Evolutionary conservation across 1,140 invertebrate species (phyloP).

Genomic region (Drosophila orosa): DNA sequence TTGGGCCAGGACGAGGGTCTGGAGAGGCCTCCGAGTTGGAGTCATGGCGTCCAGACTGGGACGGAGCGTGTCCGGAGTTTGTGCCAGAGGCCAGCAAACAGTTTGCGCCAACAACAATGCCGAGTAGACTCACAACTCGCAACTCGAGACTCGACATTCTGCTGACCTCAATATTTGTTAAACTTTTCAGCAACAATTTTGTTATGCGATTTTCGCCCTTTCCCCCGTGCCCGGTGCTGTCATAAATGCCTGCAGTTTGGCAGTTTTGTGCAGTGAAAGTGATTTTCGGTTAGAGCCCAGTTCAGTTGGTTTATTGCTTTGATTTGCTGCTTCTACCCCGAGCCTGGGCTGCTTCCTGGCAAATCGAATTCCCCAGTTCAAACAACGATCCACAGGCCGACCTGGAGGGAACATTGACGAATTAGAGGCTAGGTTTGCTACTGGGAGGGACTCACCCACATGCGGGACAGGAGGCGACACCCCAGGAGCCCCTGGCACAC

Average conservation of each 20-base stretch:
- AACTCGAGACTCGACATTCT: conserved; percentile 56
- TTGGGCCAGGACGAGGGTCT: conserved; percentile 24
- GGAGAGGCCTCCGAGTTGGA: conserved; percentile 5
- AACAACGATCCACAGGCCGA: conserved; percentile 43
- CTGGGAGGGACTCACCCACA: conserved; percentile 45
- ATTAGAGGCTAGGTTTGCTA: conserved; percentile 8
- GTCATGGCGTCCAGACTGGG: conserved; percentile 28
- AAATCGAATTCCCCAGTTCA: conserved; percentile 51
- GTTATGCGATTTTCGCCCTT: conserved; percentile 64
- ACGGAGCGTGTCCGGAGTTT: conserved; percentile 68
- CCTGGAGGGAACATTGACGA: conserved; percentile 14
- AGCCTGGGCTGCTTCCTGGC: conserved; percentile 1
- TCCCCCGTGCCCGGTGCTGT: conserved; percentile 31
- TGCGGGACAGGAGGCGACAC: conserved; percentile 34
- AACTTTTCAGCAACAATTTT: conserved; percentile 81
- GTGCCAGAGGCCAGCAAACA: conserved; percentile 73
- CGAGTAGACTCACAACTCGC: conserved; percentile 19
- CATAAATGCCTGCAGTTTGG: conserved; percentile 79
- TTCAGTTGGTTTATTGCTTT: conserved; percentile 73
- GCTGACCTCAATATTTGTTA: conserved; percentile 79
- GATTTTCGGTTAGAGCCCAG: conserved; percentile 59
- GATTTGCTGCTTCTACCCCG: conserved; percentile 46
- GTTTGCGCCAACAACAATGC: conserved; percentile 63
- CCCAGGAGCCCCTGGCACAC: conserved; percentile 44
- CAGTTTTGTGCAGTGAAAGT: conserved; percentile 75